These are phyloP conservation scores for Malurus cyaneus DNA, from an alignment of 2,113 vertebrate species.

Conservation along the genomic window DNA sequence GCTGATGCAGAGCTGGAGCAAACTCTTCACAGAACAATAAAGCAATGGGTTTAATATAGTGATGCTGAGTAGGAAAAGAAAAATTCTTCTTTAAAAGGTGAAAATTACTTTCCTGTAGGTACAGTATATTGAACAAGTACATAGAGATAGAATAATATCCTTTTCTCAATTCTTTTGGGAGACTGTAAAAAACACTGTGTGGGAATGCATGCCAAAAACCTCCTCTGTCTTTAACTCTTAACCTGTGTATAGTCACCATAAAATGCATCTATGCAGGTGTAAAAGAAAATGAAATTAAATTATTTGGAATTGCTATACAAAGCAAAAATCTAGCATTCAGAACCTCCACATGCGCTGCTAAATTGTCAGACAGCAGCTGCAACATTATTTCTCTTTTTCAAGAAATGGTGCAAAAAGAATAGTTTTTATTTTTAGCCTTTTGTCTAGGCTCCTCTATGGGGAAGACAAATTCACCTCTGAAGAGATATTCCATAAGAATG, in stretches of 20 bases:
- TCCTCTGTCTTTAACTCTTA: neutral
- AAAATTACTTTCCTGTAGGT: neutral
- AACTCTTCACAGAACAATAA: neutral
- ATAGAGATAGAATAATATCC: neutral
- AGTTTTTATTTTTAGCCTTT: neutral
- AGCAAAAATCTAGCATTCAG: neutral
- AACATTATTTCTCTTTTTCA: neutral
- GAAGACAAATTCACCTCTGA: neutral
- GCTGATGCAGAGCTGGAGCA: neutral
- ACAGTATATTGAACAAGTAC: neutral
- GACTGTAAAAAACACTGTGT: neutral
- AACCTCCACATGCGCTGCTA: neutral
- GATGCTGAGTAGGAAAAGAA: neutral
- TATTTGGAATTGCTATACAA: neutral
- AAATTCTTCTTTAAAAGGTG: neutral
- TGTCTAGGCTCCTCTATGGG: neutral
- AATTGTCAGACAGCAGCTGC: neutral
- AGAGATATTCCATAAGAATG: neutral
- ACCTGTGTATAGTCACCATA: neutral
- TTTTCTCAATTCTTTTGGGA: neutral
- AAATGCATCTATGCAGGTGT: neutral
- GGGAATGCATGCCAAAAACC: neutral
- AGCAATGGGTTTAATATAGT: neutral
- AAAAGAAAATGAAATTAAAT: neutral
- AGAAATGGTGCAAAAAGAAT: neutral